Conservation (phyloP, 2,797 vertebrate genomes). For the Remorina albescens region DNA sequence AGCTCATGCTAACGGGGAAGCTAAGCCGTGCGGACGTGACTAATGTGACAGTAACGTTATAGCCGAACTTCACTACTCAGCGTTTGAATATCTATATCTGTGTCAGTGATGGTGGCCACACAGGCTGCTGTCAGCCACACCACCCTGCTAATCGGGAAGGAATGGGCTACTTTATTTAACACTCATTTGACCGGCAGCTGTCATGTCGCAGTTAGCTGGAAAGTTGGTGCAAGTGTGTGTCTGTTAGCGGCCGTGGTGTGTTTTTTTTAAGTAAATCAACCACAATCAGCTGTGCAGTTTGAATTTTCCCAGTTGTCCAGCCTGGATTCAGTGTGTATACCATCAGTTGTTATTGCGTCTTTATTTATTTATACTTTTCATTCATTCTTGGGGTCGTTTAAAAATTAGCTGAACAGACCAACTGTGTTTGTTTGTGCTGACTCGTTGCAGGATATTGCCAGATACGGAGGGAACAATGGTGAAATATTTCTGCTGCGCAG, state of each 20-base stretch:
- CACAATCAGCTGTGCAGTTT: background rate
- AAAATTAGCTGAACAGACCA: background rate
- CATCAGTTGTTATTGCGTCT: background rate
- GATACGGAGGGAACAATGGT: slow-evolving; percentile 88
- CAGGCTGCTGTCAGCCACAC: accelerated
- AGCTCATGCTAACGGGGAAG: slow-evolving; percentile 56
- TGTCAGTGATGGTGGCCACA: accelerated
- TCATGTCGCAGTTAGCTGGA: background rate
- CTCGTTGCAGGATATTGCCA: slow-evolving; percentile 38
- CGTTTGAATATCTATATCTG: background rate
- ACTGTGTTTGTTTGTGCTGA: slow-evolving; percentile 6
- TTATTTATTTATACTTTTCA: too few species aligned
- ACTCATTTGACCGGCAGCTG: slow-evolving; percentile 2
- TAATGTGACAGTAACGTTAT: background rate
- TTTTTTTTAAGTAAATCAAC: accelerated
- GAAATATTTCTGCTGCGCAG: slow-evolving; percentile 91
- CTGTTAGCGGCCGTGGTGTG: too few species aligned
- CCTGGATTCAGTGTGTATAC: background rate
- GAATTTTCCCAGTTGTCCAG: background rate
- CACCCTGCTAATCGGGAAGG: accelerated
- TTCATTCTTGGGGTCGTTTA: background rate
- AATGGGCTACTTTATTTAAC: accelerated
- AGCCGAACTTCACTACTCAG: background rate
- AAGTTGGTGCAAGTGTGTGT: background rate
- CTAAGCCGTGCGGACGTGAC: slow-evolving; percentile 67